Evolutionary conservation across 2,888 invertebrate genomes (phyloP), one percentile per base, ranked within the genome.

Genomic region (Pterostichus madidus): DNA sequence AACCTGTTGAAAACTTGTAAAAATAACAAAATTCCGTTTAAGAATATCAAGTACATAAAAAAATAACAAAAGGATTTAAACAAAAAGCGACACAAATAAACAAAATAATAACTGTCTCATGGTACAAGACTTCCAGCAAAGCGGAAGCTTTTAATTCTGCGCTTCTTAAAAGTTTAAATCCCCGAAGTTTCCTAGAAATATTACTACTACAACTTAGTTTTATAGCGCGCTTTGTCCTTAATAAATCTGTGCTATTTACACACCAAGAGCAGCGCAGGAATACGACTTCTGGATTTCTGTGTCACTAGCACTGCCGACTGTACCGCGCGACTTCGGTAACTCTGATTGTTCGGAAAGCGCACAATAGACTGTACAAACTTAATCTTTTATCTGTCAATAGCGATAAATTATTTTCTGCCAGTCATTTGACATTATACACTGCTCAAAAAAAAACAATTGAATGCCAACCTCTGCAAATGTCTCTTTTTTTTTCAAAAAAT

Each of bases 161-260:
- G 5, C 71, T 71, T 46, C 71, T 71, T 71, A 71, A 71, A 71
- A 46, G 71, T 71, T 71, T 13, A 71, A 71, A 71, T 71, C 71
- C 46, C 24, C 59, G 6, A 71, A 71, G 71, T 71, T 71, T 71
- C 31, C 17, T 71, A 44, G 71, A 71, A 71, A 71, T 71, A 71
- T 71, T 71, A 71, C 71, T 44, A 71, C 17, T 71, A 46, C 71
- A 71, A 71, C 44, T 71, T 71, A 44, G 71, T 71, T 71, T 71
- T 71, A 71, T 71, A 17, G 71, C 24, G 17, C 11, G 71, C 71
- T 71, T 71, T 71, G 71, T 71, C 71, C 46, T 46, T 71, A 71
- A 71, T 71, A 71, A 71, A 71, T 71, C 46, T 44, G 71, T 44
- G 71, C 71, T 71, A 71, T 71, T 71, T 71, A 71, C 71, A 71